phyloP scores from a whole-genome alignment of 2,797 vertebrate species.

The Lagocephalus sceleratus region DNA sequence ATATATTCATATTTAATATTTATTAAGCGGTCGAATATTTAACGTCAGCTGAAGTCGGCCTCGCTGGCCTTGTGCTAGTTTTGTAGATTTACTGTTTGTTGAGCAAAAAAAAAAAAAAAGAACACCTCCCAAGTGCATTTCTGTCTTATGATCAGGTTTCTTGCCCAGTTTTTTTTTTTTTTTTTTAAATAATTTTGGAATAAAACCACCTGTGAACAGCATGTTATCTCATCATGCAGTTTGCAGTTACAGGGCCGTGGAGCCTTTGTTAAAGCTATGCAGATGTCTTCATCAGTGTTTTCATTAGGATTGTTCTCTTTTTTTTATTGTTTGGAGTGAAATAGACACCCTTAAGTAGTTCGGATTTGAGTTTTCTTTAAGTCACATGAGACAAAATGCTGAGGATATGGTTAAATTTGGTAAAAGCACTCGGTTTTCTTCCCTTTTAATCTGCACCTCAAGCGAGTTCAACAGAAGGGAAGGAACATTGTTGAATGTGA shows the following conservation, averaged over 20 bases:
- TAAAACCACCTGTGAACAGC: constrained; percentile 75
- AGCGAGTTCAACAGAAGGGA: constrained; percentile 34
- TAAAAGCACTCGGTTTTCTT: constrained; percentile 48
- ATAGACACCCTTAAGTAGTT: constrained; percentile 38
- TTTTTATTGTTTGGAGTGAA: constrained; percentile 51
- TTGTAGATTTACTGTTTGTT: constrained; percentile 29
- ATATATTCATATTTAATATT: constrained; percentile 74
- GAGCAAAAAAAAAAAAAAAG: constrained; percentile 38
- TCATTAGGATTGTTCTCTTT: constrained; percentile 49
- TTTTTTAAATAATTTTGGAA: constrained; percentile 66
- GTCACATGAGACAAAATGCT: constrained; percentile 31
- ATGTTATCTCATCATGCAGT: constrained; percentile 72
- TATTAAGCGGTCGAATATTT: constrained; percentile 61
- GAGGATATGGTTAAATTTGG: constrained; percentile 29
- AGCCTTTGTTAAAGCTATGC: constrained; percentile 62
- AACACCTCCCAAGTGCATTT: constrained; percentile 46
- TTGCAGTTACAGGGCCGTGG: constrained; percentile 66
- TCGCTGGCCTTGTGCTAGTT: constrained; percentile 40
- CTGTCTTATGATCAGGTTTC: constrained; percentile 74
- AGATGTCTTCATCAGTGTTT: constrained; percentile 69
- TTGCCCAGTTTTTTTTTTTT: constrained; percentile 67
- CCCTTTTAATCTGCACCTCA: constrained; percentile 43
- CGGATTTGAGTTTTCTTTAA: constrained; percentile 27
- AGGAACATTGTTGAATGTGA: constrained; percentile 56
- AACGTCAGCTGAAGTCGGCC: constrained; percentile 47